Evolutionary conservation across 2,113 vertebrate genomes (phyloP), one percentile per base, ranked within the genome.

Genomic region (Halcyon malimbica): DNA sequence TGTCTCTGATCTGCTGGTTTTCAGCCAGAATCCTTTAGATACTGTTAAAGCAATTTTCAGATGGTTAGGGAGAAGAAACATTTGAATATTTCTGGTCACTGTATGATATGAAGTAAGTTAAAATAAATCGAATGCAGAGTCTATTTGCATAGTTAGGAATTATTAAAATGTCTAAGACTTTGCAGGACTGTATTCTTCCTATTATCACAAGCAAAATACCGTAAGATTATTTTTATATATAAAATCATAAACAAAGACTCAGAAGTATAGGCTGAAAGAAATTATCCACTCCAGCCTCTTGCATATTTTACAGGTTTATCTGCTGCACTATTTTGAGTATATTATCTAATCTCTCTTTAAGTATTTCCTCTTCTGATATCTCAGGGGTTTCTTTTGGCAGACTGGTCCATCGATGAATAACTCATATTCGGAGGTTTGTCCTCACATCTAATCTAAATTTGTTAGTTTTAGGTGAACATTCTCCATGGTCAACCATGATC

Each of bases 311-410:
- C 33, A 84, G 16, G 42, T 93, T 96, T 97, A 94, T 96, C 95
- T 91, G 35, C 65, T 86, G 75, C 39, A 88, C 95, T 96, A 90
- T 91, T 97, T 93, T 95, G 70, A 96, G 97, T 83, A 59, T 76
- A 78, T 94, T 98, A 97, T 98, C 98, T 98, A 97, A 98, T 98
- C 97, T 97, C 69, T 67, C 67, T 83, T 75, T 89, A 96, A 97
- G 96, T 95, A 96, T 97, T 97, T 98, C 98, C 97, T 95, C 65
- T 77, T 89, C 87, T 86, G 54, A 31, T 90, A 93, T 95, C 84
- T 94, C 97, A 48, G 53, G 78, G 84, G 64, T 97, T 97, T 96
- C 97, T 96, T 78, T 96, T 97, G 97, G 96, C 96, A 97, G 92
- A 53, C 33, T 39, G 59, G 51, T 97, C 76, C 96, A 91, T 71